Evolutionary conservation across 2,888 invertebrate species (phyloP).

Genomic region (Acrocera orbiculus): DNA sequence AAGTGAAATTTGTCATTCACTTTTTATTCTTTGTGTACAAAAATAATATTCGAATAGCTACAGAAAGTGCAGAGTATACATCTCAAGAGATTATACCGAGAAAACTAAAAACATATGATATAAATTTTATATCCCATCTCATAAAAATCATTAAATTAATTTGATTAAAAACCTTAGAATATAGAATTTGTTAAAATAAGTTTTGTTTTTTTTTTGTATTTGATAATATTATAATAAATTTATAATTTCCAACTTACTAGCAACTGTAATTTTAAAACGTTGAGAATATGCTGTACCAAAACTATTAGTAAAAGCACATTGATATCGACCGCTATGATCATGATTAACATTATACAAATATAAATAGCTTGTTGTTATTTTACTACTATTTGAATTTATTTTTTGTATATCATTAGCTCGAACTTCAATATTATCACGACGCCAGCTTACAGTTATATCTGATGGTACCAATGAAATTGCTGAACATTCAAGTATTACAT

Average conservation of each 20-base stretch:
- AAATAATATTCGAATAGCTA: no score
- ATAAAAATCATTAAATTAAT: no score
- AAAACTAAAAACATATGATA: no score
- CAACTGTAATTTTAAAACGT: slow-evolving; percentile 70
- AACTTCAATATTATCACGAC: slow-evolving; percentile 60
- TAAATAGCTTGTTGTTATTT: slow-evolving; percentile 52
- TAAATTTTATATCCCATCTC: no score
- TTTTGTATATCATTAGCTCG: slow-evolving; percentile 15
- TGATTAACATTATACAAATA: slow-evolving; percentile 59
- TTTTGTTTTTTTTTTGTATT: no score
- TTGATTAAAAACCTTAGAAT: no score
- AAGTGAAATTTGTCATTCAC: no score
- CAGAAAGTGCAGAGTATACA: no score
- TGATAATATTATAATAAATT: no score
- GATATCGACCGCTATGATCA: slow-evolving; percentile 73
- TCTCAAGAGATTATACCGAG: no score
- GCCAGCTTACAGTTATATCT: slow-evolving; percentile 70
- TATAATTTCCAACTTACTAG: slow-evolving; percentile 37
- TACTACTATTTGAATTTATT: slow-evolving; percentile 40
- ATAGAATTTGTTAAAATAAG: no score
- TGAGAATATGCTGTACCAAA: slow-evolving; percentile 80
- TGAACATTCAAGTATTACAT: slow-evolving; percentile 63
- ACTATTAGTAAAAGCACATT: slow-evolving; percentile 78
- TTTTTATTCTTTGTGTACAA: no score
- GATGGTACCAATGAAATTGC: slow-evolving; percentile 63